phyloP scores from a whole-genome alignment of 2,797 vertebrate species.

The Rhynchonycteris naso region DNA sequence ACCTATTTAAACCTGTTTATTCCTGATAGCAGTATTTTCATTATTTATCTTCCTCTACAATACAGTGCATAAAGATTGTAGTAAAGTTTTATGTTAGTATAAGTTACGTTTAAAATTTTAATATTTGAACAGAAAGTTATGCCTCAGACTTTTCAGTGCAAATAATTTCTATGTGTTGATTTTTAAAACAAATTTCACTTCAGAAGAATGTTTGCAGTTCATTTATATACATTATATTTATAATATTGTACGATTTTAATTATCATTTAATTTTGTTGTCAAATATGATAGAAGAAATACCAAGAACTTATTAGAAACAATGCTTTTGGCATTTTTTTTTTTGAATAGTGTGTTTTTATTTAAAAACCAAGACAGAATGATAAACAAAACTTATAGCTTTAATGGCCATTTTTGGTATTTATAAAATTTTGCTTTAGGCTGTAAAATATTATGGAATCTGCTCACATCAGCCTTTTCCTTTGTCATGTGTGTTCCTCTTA shows the following conservation, averaged over 20 bases:
- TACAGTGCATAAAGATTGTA: conserved; percentile 11
- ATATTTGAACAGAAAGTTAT: conserved; percentile 43
- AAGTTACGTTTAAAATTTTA: conserved; percentile 42
- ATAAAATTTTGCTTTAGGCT: background rate
- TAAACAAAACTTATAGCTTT: background rate
- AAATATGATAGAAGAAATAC: background rate
- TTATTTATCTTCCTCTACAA: conserved; percentile 39
- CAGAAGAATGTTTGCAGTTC: background rate
- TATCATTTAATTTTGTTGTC: background rate
- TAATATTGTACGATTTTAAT: background rate
- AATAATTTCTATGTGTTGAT: background rate
- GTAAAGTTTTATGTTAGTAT: conserved; percentile 1
- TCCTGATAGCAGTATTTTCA: background rate
- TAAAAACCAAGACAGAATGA: background rate
- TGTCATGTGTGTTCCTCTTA: background rate
- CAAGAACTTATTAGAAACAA: background rate
- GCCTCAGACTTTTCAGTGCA: background rate
- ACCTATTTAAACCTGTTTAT: background rate
- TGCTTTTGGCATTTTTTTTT: background rate
- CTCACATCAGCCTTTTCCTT: background rate
- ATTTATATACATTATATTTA: background rate
- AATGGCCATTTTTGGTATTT: background rate
- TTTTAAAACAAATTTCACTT: background rate
- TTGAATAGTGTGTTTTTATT: background rate
- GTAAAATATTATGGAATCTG: background rate